Evolutionary conservation across 2,797 vertebrate species (phyloP).

Genomic region (Sebastes vulpes): DNA sequence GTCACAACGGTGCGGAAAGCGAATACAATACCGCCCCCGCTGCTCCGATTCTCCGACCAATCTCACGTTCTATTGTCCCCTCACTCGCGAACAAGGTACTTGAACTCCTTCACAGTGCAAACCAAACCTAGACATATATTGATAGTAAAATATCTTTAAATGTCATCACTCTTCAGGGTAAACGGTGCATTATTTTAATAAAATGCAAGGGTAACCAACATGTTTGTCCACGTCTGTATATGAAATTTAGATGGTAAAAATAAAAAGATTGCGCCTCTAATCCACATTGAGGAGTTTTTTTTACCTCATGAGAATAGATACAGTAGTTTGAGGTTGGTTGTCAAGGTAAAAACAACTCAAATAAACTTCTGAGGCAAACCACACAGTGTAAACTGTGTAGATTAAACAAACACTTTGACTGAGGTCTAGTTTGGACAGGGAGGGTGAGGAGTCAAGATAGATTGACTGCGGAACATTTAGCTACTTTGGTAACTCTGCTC

Average conservation of each 20-base stretch:
- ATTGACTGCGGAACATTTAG: slow-evolving; percentile 4
- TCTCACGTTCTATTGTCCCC: no score
- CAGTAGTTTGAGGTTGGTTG: neutral
- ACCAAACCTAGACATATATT: neutral
- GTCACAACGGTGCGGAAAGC: no score
- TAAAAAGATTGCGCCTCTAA: neutral
- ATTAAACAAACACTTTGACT: slow-evolving; percentile 46
- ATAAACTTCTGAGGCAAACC: neutral
- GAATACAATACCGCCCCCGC: no score
- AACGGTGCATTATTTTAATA: neutral
- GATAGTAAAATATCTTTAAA: neutral
- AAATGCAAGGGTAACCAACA: neutral
- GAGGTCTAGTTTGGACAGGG: slow-evolving; percentile 15
- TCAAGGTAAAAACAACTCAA: slow-evolving; percentile 18
- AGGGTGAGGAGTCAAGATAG: neutral
- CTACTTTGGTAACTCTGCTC: neutral
- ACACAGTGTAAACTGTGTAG: neutral
- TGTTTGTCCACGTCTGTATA: no score
- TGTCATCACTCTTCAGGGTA: neutral
- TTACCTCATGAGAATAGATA: neutral
- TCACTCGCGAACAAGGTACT: no score
- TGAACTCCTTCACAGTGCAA: neutral
- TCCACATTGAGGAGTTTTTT: neutral
- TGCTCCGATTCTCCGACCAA: no score
- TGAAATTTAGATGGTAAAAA: neutral